These are phyloP conservation scores for Macropodus opercularis DNA, from an alignment of 2,797 vertebrate genomes.

Conservation along the genomic window DNA sequence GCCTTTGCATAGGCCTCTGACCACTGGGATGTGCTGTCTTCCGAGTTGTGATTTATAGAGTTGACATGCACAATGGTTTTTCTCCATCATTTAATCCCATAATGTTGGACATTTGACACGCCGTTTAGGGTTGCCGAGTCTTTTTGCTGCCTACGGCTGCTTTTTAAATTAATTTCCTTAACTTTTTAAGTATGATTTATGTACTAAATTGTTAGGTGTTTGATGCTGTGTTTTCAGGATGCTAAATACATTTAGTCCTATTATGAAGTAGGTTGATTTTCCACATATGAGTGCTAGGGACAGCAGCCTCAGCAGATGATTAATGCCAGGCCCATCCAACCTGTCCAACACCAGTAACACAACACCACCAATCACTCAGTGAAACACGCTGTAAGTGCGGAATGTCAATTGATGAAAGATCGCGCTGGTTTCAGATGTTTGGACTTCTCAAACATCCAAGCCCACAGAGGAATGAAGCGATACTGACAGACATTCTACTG, in stretches of 20 bases:
- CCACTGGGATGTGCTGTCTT: conserved; percentile 19
- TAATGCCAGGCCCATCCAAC: background rate
- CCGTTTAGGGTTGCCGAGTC: too few species aligned
- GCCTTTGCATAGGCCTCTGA: conserved; percentile 19
- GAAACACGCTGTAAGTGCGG: background rate
- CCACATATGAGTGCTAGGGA: too few species aligned
- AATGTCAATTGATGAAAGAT: background rate
- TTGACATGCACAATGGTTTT: conserved; percentile 14
- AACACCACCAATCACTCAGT: background rate
- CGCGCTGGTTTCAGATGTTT: background rate
- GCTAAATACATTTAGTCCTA: too few species aligned
- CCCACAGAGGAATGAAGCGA: background rate
- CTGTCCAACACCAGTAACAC: too few species aligned
- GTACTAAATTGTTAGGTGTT: too few species aligned
- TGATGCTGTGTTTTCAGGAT: too few species aligned
- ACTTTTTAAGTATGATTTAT: too few species aligned
- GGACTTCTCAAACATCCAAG: background rate
- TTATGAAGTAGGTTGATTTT: too few species aligned
- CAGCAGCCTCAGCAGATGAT: background rate
- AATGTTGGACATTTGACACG: conserved; percentile 3
- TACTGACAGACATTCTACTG: background rate
- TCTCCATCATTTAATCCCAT: conserved; percentile 22
- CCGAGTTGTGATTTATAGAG: conserved; percentile 26
- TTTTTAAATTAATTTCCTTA: too few species aligned
- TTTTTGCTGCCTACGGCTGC: too few species aligned